Base-by-base conservation (phyloP, 2,797 vertebrate genomes). In the Lacerta viridis region DNA sequence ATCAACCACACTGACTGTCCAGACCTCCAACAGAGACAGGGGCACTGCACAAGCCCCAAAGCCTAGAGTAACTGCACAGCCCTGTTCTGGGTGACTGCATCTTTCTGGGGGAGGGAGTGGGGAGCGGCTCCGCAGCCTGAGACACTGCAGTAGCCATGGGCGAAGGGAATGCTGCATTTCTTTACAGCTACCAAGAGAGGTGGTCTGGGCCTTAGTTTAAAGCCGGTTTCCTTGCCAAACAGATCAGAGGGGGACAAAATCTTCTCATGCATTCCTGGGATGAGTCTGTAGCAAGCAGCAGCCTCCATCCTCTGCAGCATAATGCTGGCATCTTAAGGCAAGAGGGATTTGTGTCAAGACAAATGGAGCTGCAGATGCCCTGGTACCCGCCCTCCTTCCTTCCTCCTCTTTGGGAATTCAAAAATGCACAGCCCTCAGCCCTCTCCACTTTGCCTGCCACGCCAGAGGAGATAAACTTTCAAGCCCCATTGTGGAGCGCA, bases 381-480 rank as follows among this genome's bases (percentile, higher is more conserved):
- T 33, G 66, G 15, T 4, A 2, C 29, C 6, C 4, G 2, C 64
- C 39, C 10, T 64, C 80, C 71, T 66, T 50, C 81, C 8, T 15
- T 50, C 81, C 8, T 15, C 76, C 61, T 29, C 66, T 68, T 9
- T 7, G 29, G 76, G 85, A 68, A 83, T 85, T 81, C 79, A 87
- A 36, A 25, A 64, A 7, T 0, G 68, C 78, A 82, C n/a, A 29
- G 87, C 61, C 61, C 61, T 64, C 61, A 64, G 61, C 61, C 20
- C 61, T 64, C 61, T 64, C 61, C 61, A 64, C 61, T 23, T 23
- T 64, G 61, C 59, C 59, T 61, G 59, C 61, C 61, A 64, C 4
- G 2, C 71, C 33, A n/a, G 9, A 72, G 71, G n/a, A 72, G 71
- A 72, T 15, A 10, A 9, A 4, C 55, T 23, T 80, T 33, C 80